These are phyloP conservation scores for Varroa destructor DNA, from an alignment of 1,140 invertebrate genomes.

Conservation along the genomic window DNA sequence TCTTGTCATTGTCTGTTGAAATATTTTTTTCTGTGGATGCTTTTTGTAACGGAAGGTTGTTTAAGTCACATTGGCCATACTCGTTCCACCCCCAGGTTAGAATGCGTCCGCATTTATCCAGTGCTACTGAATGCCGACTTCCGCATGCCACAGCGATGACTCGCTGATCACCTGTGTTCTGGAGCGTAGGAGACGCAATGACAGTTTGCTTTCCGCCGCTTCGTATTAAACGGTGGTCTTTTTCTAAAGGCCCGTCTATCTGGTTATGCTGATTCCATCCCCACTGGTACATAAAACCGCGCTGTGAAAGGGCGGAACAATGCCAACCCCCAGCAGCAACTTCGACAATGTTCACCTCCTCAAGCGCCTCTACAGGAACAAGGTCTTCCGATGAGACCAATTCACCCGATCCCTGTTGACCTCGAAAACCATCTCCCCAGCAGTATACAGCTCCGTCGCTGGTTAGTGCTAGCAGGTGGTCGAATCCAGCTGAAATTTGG, in stretches of 20 bases:
- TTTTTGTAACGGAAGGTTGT: no score
- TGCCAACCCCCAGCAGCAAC: constrained; percentile 20
- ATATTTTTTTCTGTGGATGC: no score
- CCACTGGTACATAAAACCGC: constrained; percentile 6
- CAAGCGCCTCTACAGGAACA: background rate
- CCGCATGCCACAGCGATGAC: background rate
- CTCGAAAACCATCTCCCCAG: constrained; percentile 1
- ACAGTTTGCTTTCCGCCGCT: background rate
- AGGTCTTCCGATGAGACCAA: background rate
- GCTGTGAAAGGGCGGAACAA: background rate
- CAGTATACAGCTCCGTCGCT: background rate
- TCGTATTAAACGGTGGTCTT: background rate
- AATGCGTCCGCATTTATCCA: background rate
- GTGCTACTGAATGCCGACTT: background rate
- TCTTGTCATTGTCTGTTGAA: no score
- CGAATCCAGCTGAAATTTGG: constrained; percentile 1
- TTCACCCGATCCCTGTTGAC: constrained; percentile 12
- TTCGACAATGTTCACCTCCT: background rate
- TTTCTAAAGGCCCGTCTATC: background rate
- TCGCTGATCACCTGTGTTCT: background rate
- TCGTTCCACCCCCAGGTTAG: constrained; percentile 16
- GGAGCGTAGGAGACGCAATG: background rate
- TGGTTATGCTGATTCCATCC: constrained; percentile 21
- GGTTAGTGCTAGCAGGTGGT: background rate
- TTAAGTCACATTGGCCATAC: background rate